phyloP scores from a whole-genome alignment of 1,140 invertebrate genomes.

The Drosophila arizonae region DNA sequence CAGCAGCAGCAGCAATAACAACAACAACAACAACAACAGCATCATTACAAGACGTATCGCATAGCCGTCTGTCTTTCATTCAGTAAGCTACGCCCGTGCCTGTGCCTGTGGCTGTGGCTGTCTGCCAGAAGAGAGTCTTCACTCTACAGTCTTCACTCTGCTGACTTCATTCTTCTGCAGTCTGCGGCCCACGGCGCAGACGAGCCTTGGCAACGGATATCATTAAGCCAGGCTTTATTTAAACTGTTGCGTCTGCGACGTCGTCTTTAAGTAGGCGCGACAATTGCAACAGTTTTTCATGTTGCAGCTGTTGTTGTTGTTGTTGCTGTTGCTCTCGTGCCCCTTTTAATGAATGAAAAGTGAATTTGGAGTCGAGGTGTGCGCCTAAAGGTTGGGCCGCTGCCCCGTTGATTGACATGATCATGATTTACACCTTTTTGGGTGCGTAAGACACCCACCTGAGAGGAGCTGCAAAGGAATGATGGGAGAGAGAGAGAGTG shows the following conservation, averaged over 20 bases:
- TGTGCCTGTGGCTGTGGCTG: slow-evolving; percentile 8
- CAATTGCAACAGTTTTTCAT: slow-evolving; percentile 76
- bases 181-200: slow-evolving; percentile 53
- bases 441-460: slow-evolving; percentile 80
- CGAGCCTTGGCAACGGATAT: slow-evolving; percentile 65
- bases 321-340: slow-evolving; percentile 29
- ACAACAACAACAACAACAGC: background rate
- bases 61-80: slow-evolving; percentile 68
- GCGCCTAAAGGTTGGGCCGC: slow-evolving; percentile 59
- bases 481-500: background rate
- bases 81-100: slow-evolving; percentile 38
- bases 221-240: slow-evolving; percentile 79
- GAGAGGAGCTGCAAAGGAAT: background rate
- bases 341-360: slow-evolving; percentile 60
- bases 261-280: slow-evolving; percentile 74
- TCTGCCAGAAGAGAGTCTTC: slow-evolving; percentile 26
- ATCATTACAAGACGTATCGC: slow-evolving; percentile 59
- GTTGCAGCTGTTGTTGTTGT: slow-evolving; percentile 18
- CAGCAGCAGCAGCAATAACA: slow-evolving; percentile 49
- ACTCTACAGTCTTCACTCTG: slow-evolving; percentile 38
- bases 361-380: slow-evolving; percentile 60
- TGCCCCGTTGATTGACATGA: slow-evolving; percentile 74
- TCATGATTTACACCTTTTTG: slow-evolving; percentile 82
- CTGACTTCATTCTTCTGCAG: background rate
- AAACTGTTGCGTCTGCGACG: slow-evolving; percentile 48